Base-by-base conservation (phyloP, 1,140 invertebrate genomes). In the Melanaphis sacchari region DNA sequence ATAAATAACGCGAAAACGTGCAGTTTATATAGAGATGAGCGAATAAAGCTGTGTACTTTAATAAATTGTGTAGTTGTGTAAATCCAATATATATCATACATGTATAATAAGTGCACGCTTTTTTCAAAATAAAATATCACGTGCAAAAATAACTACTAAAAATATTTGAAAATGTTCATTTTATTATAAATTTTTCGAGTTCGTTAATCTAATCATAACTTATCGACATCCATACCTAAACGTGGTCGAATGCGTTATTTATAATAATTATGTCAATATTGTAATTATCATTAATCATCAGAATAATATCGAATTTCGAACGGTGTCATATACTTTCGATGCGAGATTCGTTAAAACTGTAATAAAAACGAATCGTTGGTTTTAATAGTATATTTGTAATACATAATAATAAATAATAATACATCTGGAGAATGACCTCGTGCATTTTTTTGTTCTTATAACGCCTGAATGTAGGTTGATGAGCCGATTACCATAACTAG, bases 401-500 rank as follows among this genome's bases (percentile, higher is more conserved):
- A 76, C 59, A 76, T n/a, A 66, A 59, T 59, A 59, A 59, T 59
- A 59, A 59, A 59, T 59, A 59, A 66, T 18, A 66, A 66, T 59
- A 31, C 54, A 59, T 36, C 4, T 76, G 59, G n/a, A 76, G 4
- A n/a, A 76, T n/a, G 59, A 76, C 59, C 59, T 76, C 59, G 59
- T 76, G n/a, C 31, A 15, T 76, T 76, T n/a, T 11, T n/a, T n/a
- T n/a, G 59, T 76, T 76, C 59, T 76, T 76, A 76, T n/a, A n/a
- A n/a, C 59, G 59, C 59, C n/a, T 22, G 59, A 76, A 76, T 76
- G 59, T 76, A 76, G 59, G 59, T 76, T 76, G 59, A 76, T 76
- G 59, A 76, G 59, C n/a, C n/a, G 59, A 76, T 76, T 76, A 76
- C 59, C 59, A 76, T 76, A 76, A 76, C 59, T 76, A 76, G 59